Base-by-base conservation (phyloP, 1,140 invertebrate genomes). In the Oscheius sp. region DNA sequence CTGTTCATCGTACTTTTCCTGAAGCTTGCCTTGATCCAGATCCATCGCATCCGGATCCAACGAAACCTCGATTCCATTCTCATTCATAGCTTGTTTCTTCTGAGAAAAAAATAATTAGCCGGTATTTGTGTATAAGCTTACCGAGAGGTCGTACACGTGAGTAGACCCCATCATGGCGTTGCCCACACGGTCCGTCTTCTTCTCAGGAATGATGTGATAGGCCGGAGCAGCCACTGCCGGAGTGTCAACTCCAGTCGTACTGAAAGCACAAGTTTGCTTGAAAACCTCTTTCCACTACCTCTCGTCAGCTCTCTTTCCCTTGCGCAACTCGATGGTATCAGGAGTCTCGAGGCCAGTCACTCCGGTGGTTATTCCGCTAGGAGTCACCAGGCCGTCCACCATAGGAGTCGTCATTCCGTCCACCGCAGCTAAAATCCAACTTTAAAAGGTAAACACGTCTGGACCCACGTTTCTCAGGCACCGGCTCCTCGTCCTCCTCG, bases 281-380 rank as follows among this genome's bases (percentile, higher is more conserved):
- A 26, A 59, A 18, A 20, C 0, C 15, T 13, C 15, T 18, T n/a
- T 18, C 15, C 13, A 15, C 85, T 97, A 96, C 90, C 96, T 94
- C 86, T 97, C 94, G 65, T 91, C 91, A 86, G 97, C 95, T 73
- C 97, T 94, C 81, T 95, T 94, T 85, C 93, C 92, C 87, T 99
- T 99, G 62, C 96, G 88, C 38, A 99, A 87, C 85, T 99, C 96
- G 84, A 99, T 98, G 61, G 93, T 93, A 82, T 98, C 95, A 0
- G 96, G 96, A 0, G 95, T 99, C 87, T 99, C 95, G 80, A 97
- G 88, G 62, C 96, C 96, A 23, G 94, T 94, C 64, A 98, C 91
- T 66, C 78, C 78, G 49, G 93, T 95, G 32, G 93, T 91, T 66
- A 97, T 90, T 32, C 96, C 96, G 78, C 93, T 94, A 0, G 96